Base-by-base conservation (phyloP, 2,113 vertebrate species). In the Casuarius casuarius region DNA sequence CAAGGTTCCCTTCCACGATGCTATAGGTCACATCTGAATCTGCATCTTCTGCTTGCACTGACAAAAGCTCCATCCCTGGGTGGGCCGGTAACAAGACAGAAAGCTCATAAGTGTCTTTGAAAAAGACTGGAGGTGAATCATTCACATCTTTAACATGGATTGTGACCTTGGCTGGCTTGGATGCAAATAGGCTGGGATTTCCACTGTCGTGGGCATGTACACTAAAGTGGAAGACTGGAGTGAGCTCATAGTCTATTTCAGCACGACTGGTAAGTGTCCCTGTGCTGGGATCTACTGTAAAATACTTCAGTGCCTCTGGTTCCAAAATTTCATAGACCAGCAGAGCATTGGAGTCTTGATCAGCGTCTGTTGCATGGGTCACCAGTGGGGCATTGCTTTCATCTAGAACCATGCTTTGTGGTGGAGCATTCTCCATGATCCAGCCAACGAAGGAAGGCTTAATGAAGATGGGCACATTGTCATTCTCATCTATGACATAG, bases 401-500 rank as follows among this genome's bases (percentile, higher is more conserved):
- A 71, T 98, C 98, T 97, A 98, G 98, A 59, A 99, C 97, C 98
- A 99, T 98, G 97, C 98, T 99, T 87, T 99, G 98, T 17, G 98
- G 18, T 17, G 97, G 98, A n/a, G 99, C 98, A 2, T 98, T 98
- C 97, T 99, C 99, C 59, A 98, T 98, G 85, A 99, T 98, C 86
- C 98, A 98, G 7, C 99, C 99, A 13, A 97, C 1, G 8, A 99
- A 99, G 7, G 96, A 97, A 26, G 81, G 84, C 78, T 98, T 98
- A 66, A 96, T 56, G 33, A 99, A 99, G 83, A 97, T 12, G 2
- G 99, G 99, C 2, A 97, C 83, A 7, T 99, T 99, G 97, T 99
- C 99, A 12, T 99, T 99, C 97, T 99, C 98, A 33, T 99, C 99
- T 58, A 99, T 98, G 73, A 99, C 97, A 23, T 99, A 99, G 83